Percentiles rank a stretch among this genome's conserved stretches.
Evolutionary conservation across 2,797 vertebrate species (phyloP).

Genomic region (Sphenopsis melanotis): DNA sequence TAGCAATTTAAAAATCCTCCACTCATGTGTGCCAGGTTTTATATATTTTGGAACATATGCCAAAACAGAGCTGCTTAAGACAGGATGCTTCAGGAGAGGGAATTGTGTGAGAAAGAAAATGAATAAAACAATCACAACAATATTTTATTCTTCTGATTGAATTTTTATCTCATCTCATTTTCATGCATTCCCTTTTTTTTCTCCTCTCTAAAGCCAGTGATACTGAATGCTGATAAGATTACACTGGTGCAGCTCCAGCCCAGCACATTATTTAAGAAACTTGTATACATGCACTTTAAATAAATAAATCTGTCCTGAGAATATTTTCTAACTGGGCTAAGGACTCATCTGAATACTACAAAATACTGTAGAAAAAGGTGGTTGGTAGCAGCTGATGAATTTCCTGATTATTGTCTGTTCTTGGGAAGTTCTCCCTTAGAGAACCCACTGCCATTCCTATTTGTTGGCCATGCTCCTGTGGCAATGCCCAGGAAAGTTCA

Average conservation of each 20-base stretch:
- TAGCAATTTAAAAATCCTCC: slow-evolving; percentile 51
- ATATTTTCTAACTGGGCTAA: background rate
- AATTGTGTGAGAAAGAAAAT: slow-evolving; percentile 25
- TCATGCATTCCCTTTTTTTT: background rate
- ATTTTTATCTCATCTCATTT: slow-evolving; percentile 51
- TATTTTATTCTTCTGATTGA: slow-evolving; percentile 45
- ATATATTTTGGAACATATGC: background rate
- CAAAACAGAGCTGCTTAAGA: slow-evolving; percentile 7
- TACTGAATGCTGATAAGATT: slow-evolving; percentile 18
- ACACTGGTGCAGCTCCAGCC: background rate
- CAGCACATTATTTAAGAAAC: background rate
- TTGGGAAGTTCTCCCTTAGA: background rate
- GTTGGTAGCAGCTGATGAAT: background rate
- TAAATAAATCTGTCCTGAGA: background rate
- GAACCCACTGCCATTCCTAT: background rate
- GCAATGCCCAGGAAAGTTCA: background rate
- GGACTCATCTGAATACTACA: background rate
- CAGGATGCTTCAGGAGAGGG: background rate
- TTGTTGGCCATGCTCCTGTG: background rate
- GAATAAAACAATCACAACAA: slow-evolving; percentile 47
- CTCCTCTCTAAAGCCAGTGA: background rate
- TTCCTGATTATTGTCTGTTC: background rate
- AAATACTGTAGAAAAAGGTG: background rate
- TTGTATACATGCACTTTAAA: background rate
- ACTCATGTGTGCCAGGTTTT: slow-evolving; percentile 11